Evolutionary conservation across 2,888 invertebrate species (phyloP).

Genomic region (Caenorhabditis panamensis): DNA sequence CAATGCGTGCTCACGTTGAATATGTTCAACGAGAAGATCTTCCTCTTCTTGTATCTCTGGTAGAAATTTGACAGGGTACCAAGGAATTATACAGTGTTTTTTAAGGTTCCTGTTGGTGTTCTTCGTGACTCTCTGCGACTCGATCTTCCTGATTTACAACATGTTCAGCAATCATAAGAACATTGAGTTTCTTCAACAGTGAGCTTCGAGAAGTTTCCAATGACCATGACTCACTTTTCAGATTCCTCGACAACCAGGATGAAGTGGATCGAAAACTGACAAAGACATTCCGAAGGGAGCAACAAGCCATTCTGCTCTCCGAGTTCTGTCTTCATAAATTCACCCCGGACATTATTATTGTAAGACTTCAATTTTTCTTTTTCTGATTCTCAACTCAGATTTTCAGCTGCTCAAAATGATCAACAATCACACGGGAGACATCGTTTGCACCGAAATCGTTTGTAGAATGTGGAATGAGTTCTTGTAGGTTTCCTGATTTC

Average conservation of each 20-base stretch:
- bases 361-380: constrained; percentile 23
- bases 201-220: neutral
- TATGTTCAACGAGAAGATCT: too few species aligned
- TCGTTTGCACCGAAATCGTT: constrained; percentile 67
- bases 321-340: constrained; percentile 61
- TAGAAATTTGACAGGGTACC: neutral
- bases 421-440: constrained; percentile 73
- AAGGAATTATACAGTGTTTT: neutral
- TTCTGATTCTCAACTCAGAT: neutral
- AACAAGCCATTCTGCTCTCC: constrained; percentile 36
- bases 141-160: constrained; percentile 46
- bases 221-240: neutral
- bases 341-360: constrained; percentile 61
- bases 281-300: constrained; percentile 52
- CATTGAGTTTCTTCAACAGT: constrained; percentile 53
- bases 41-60: constrained; percentile 78
- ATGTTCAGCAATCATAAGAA: constrained; percentile 49
- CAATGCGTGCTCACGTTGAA: constrained; percentile 74
- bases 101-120: constrained; percentile 61
- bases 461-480: constrained; percentile 66
- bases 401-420: constrained; percentile 70
- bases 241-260: constrained; percentile 60
- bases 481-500: constrained; percentile 20
- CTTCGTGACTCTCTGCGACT: constrained; percentile 57
- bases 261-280: constrained; percentile 39